Base-by-base conservation (phyloP, 2,888 invertebrate species). In the Sesamia inferens region DNA sequence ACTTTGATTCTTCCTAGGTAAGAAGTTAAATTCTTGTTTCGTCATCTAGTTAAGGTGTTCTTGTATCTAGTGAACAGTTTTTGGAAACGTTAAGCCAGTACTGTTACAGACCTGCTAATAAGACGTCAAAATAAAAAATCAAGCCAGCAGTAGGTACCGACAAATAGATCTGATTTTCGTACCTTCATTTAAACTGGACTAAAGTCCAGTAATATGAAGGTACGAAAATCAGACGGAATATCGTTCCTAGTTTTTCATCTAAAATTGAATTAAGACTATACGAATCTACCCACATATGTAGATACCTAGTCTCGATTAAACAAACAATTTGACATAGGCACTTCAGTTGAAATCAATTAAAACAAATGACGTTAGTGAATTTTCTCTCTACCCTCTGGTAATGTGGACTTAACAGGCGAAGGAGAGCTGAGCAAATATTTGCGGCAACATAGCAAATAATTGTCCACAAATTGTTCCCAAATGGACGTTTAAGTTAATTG, bases 371-470 rank as follows among this genome's bases (percentile, higher is more conserved):
- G 76, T 66, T 6, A 16, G 65, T 47, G 65, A 79, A 59, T 80
- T 83, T 83, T 83, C 76, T 31, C 24, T 16, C 47, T 68, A 54
- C 74, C 69, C 67, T 64, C 66, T 69, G 55, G n/a, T 61, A 68
- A 78, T 67, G 59, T 68, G 55, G 63, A 69, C 62, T 42, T 64
- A 58, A 48, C 69, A 78, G 65, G 48, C 39, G 62, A 48, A 74
- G 71, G 70, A 85, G 83, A 76, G 76, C 51, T 67, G 66, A 65
- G 48, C 74, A 79, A 87, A 85, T 87, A 83, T 87, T 87, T 87
- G 81, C 61, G 39, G 64, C 22, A 63, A 55, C 67, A 74, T 19
- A n/a, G 75, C 87, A 87, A 86, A 85, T 74, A 87, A 76, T 82
- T 58, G 77, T 74, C 59, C 62, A 54, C 67, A 61, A 75, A 73